Base-by-base conservation (phyloP, 92 coral and sea anemone species). In the Scolanthus callimorphus region DNA sequence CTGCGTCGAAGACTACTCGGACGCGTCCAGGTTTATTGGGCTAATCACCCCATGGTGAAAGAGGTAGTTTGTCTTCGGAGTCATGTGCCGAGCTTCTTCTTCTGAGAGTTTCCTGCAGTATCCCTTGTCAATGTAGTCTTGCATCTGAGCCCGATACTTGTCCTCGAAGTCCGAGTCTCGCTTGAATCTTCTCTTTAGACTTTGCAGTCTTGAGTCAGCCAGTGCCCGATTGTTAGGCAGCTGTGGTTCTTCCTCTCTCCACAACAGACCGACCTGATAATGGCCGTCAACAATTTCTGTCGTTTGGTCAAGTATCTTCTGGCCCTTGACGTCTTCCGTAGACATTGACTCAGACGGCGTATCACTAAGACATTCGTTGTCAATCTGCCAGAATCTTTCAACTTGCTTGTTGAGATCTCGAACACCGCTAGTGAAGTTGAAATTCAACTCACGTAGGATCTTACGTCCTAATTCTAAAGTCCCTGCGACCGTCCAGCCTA, bases 1-100 rank as follows among this genome's bases (percentile, higher is more conserved):
- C 69, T 3, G 74, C 37, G 37, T 72, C 76, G 17, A 79, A 79
- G 17, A 79, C 80, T 10, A 67, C 67, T 43, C 85, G 44, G n/a
- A n/a, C n/a, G 0, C 75, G 30, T 12, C 59, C 50, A 15, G 44
- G 1, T 22, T 65, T 79, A 27, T 79, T 55, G 3, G 17, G 2
- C 55, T 39, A 12, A 71, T 44, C 3, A 79, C 80, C 9, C 74
- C 61, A 46, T 79, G 75, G 34, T 79, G 85, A 1, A 70, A 74
- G 3, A 79, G 47, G 0, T 12, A 4, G 15, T 27, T 46, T 21
- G 12, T 43, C 11, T 17, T 20, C 0, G 13, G 31, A 34, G 6
- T 15, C 41, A 6, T 15, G 8, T 6, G 8, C 41, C 41, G 41
- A n/a, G n/a, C n/a, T 34, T 34, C 41, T 21, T 30, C 17, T 4